Conservation (phyloP, 2,797 vertebrate genomes). For the Thamnophis elegans region DNA sequence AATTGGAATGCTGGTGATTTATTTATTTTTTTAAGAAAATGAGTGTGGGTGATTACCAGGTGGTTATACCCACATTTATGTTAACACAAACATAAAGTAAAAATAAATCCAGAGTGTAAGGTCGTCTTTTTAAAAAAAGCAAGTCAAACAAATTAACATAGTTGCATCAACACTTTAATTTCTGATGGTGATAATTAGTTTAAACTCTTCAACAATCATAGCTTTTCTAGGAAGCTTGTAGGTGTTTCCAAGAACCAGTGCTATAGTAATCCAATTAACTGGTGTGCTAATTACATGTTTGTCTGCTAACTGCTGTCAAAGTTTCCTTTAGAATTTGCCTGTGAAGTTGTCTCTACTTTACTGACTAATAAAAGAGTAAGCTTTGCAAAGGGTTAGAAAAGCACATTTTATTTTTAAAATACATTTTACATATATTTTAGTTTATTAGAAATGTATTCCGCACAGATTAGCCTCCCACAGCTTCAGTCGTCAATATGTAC, state of each 20-base stretch:
- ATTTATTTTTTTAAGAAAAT: neutral
- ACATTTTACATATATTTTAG: neutral
- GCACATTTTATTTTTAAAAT: neutral
- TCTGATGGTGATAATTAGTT: conserved; percentile 35
- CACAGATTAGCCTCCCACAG: neutral
- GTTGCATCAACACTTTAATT: conserved; percentile 26
- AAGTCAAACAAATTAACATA: conserved; percentile 24
- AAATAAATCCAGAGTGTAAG: neutral
- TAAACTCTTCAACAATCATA: conserved; percentile 40
- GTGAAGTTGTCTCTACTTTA: neutral
- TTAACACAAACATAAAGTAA: neutral
- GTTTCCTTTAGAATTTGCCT: neutral
- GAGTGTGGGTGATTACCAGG: neutral
- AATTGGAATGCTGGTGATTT: conserved; percentile 48
- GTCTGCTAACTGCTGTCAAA: conserved; percentile 6
- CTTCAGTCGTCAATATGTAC: neutral
- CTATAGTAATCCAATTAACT: conserved; percentile 38
- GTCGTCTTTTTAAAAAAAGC: conserved; percentile 27
- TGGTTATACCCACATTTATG: neutral
- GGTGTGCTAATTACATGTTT: conserved; percentile 12
- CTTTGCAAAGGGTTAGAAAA: neutral
- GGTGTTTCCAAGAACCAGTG: conserved; percentile 28
- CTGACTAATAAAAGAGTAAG: neutral
- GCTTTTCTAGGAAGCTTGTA: conserved; percentile 34
- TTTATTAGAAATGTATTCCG: neutral